Evolutionary conservation across 2,888 invertebrate species (phyloP), one percentile per base, ranked within the genome.

Genomic region (Drosophila diplacantha): DNA sequence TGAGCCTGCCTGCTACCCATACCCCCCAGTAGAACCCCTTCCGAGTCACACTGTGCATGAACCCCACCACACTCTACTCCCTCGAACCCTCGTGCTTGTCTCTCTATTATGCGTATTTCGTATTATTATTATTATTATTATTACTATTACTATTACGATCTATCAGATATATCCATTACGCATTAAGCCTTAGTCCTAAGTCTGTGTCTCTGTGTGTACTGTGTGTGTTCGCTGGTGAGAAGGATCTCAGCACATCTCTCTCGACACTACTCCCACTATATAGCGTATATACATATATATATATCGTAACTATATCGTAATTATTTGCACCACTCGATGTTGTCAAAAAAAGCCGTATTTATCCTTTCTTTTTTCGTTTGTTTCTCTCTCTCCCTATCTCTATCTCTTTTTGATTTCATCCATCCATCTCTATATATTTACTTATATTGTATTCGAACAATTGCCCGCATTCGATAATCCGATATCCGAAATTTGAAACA

Each of bases 291-390:
- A 16, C 12, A n/a, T n/a, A 12, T 35, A 34, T 34, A 43, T 16
- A 56, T 50, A n/a, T n/a, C n/a, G n/a, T n/a, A n/a, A n/a, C n/a
- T 12, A 39, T 63, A 63, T 43, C 46, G 61, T 55, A 63, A 56
- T 52, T 63, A 58, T 65, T 20, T 64, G 63, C 66, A 76, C 59
- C 47, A n/a, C 31, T 57, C 26, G 54, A 53, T 70, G 72, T 72
- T 59, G 74, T 75, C 32, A 34, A 20, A 20, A 39, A 60, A 46
- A 39, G 1, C 41, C 49, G 59, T 43, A 67, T 44, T 44, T 59
- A 46, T 49, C 31, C 46, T 35, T 58, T 66, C 18, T 65, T 20
- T 52, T 31, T 22, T 49, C n/a, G 20, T 14, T 41, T 14, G 18
- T 49, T 35, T 56, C 55, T 55, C 16, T 62, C 32, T 44, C n/a